phyloP scores from a whole-genome alignment of 2,888 invertebrate genomes.

The Cancer borealis region DNA sequence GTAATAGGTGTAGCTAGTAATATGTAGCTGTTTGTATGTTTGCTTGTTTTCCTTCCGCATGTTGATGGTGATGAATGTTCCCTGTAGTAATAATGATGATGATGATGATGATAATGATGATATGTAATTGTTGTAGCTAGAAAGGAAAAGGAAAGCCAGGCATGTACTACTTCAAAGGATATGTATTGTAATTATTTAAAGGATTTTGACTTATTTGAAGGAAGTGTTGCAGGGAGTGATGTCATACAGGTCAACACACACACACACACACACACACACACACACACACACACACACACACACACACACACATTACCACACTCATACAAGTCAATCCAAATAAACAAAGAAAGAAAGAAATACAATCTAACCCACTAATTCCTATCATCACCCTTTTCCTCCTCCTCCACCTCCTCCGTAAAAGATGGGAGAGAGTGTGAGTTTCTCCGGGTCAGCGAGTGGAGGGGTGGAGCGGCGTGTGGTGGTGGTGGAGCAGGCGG shows the following conservation, averaged over 20 bases:
- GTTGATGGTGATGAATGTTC: neutral
- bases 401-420: neutral
- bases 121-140: neutral
- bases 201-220: neutral
- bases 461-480: conserved; percentile 54
- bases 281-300: conserved; percentile 1
- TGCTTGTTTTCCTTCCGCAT: neutral
- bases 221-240: neutral
- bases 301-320: neutral
- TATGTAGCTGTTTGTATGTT: neutral
- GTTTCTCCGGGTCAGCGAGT: conserved; percentile 49
- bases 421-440: conserved; percentile 74
- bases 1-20: neutral
- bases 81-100: neutral
- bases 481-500: conserved; percentile 80
- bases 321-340: neutral
- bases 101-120: neutral
- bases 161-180: neutral
- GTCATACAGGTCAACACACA: neutral
- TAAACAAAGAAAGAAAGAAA: neutral
- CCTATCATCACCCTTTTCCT: neutral
- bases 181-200: neutral
- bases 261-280: neutral
- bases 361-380: neutral
- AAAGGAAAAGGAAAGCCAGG: neutral